Evolutionary conservation across 2,113 vertebrate species (phyloP).

Genomic region (Muntiacus reevesi): DNA sequence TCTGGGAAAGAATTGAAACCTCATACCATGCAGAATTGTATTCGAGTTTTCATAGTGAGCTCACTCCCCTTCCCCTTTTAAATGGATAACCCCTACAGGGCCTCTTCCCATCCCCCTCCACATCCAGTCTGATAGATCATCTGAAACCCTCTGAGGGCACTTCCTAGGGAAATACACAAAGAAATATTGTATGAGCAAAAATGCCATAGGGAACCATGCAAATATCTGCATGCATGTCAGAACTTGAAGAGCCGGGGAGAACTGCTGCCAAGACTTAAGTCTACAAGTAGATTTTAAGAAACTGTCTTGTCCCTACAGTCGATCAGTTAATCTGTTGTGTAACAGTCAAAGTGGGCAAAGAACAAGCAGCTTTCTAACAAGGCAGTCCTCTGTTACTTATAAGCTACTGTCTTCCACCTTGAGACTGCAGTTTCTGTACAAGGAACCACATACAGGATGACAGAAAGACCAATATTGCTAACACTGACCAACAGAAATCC

Average conservation of each 20-base stretch:
- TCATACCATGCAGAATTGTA: conserved; percentile 55
- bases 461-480: background rate
- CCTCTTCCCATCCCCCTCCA: background rate
- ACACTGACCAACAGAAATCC: background rate
- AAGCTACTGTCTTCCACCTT: background rate
- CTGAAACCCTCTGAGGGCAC: conserved; percentile 7
- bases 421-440: background rate
- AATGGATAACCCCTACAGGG: background rate
- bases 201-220: background rate
- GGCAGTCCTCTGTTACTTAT: background rate
- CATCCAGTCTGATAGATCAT: conserved; percentile 7
- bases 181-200: conserved; percentile 40
- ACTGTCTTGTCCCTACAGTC: background rate
- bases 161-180: conserved; percentile 36
- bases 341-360: background rate
- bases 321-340: background rate
- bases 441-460: background rate
- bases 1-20: conserved; percentile 47
- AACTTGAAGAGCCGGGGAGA: background rate
- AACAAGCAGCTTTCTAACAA: background rate
- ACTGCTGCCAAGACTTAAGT: background rate
- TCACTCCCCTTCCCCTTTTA: background rate
- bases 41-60: conserved; percentile 33
- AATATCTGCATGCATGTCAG: background rate
- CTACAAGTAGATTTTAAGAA: conserved; percentile 20